A percentile compares a stretch with the other conserved stretches of the same genome.
phyloP scores from a whole-genome alignment of 1,140 invertebrate genomes.

The Mya arenaria region DNA sequence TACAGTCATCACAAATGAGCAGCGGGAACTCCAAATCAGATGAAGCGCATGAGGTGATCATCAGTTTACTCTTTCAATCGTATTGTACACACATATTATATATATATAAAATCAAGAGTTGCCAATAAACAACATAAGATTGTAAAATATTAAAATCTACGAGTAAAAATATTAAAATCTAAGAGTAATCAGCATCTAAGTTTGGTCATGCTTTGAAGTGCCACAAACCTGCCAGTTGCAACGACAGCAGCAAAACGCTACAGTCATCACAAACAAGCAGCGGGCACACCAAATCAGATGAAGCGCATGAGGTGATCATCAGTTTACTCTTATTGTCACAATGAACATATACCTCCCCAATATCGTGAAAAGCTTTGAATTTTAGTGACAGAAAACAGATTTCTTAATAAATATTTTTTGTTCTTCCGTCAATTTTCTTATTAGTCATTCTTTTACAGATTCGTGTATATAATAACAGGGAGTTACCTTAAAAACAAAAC shows the following conservation, averaged over 20 bases:
- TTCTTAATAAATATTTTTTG: no score
- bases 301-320: slow-evolving; percentile 49
- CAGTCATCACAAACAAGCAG: neutral
- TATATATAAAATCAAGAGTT: no score
- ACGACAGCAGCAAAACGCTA: slow-evolving; percentile 40
- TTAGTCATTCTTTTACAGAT: no score
- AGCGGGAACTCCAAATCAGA: slow-evolving; percentile 37
- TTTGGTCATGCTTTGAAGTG: slow-evolving; percentile 31
- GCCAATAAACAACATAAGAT: no score
- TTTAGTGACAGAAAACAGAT: no score
- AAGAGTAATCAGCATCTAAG: slow-evolving; percentile 48
- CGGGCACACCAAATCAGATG: slow-evolving; percentile 42
- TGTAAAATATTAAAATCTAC: neutral
- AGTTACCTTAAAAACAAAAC: no score
- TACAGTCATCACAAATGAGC: neutral
- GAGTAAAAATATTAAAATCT: neutral
- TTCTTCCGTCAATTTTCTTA: no score
- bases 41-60: slow-evolving; percentile 52
- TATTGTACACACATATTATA: neutral
- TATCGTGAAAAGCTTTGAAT: no score
- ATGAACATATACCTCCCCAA: no score
- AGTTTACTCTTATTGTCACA: slow-evolving; percentile 4
- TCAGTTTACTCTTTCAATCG: slow-evolving; percentile 2
- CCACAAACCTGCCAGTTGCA: neutral
- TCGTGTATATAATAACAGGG: no score